Evolutionary conservation across 2,113 vertebrate genomes (phyloP), one percentile per base, ranked within the genome.

Genomic region (Bucco capensis): DNA sequence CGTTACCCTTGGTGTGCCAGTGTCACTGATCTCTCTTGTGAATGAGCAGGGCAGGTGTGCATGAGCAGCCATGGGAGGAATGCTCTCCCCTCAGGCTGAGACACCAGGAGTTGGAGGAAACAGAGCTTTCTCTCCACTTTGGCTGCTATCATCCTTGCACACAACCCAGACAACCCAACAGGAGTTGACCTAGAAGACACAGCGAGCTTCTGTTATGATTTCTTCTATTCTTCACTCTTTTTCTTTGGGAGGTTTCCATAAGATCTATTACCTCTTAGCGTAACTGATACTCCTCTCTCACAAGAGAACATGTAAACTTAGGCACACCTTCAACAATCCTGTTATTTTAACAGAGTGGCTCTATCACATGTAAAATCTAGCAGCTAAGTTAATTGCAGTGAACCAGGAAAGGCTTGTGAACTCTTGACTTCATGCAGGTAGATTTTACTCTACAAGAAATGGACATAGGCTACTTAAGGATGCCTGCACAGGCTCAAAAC

Each of bases 1-100:
- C 6, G 16, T 5, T 71, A 72, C 83, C 27, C 27, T 54, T 35
- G 2, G 0, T 2, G 2, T 27, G 5, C 3, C 9, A 12, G 24
- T 1, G 5, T 19, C 46, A 50, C 40, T 31, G 33, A 14, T n/a
- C 19, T 33, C 27, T 70, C 37, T 25, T 42, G 23, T 19, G 23
- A 79, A 47, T 9, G 58, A 44, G 21, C 7, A 10, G 18, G 44
- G 46, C 35, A 44, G 35, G 31, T 37, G 8, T 11, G 19, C 1
- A 1, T 13, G 14, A 74, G 31, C 24, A 50, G 42, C 27, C 18
- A 13, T 0, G 1, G 16, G 14, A 9, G 27, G 21, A 71, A 84
- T 17, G 3, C 21, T 58, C 44, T 72, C 10, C 16, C 27, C 31
- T 86, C n/a, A n/a, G n/a, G n/a, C 47, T 24, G 12, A 74, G 49